Evolutionary conservation across 2,797 vertebrate genomes (phyloP), one percentile per base, ranked within the genome.

Genomic region (Sebastolobus altivelis): DNA sequence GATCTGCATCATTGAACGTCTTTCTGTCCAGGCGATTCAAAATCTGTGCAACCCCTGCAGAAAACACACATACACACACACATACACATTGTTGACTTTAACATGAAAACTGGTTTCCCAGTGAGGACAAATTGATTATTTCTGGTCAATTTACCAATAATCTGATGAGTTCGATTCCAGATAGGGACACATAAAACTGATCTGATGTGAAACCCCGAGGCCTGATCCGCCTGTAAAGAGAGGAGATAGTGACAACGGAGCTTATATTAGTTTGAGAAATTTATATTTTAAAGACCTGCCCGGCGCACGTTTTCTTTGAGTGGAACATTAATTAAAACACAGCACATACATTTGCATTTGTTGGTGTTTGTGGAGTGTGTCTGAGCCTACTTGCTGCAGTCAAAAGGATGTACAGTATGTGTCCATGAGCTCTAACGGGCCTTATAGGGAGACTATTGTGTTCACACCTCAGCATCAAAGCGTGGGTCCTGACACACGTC

Each of bases 401-500:
- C 25, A 40, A 11, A 40, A 20, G 29, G 29, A 61, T 69, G 60
- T 55, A 31, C 5, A 4, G 31, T 5, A 71, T 76, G 69, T 22
- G 37, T 75, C 49, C 37, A 66, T 54, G 49, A n/a, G 22, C 22
- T 77, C 8, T 37, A 40, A 73, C 2, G 27, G 46, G 16, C 71
- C 16, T 73, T 9, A 37, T 14, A 59, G 20, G 13, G 3, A 73
- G 35, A 68, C 35, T 27, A 35, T 13, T 65, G 54, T 65, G 58
- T 80, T 31, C 81, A 54, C 78, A 96, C 96, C 94, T 97, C 96
- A 40, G 95, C 87, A 79, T 96, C 96, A 82, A 97, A 97, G 76
- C 96, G 95, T 46, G 96, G 96, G 89, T 97, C 96, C 87, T 97
- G 96, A 93, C 95, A 96, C 62, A 95, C 96, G 14, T 97, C 96